Percentiles rank a stretch among this genome's conserved stretches.
These are phyloP conservation scores for Noctua janthe DNA, from an alignment of 2,888 invertebrate genomes.

Conservation along the genomic window DNA sequence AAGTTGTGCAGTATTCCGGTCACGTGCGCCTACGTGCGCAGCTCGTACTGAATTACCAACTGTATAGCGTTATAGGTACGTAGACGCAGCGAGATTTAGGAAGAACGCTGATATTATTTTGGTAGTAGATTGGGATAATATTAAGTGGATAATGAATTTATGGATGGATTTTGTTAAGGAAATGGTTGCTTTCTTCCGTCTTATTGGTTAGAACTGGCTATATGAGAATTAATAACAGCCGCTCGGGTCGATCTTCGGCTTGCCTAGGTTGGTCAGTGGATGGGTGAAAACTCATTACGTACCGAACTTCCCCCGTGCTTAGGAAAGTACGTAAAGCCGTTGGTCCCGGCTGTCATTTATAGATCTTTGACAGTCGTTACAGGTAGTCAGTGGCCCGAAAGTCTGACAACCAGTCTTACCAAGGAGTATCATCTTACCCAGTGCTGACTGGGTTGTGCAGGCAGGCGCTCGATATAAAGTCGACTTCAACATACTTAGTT, in stretches of 20 bases:
- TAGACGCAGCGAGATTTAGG: slow-evolving; percentile 53
- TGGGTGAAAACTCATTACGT: not conserved
- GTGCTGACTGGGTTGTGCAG: not conserved
- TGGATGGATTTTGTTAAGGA: slow-evolving; percentile 5
- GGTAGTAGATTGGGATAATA: slow-evolving; percentile 45
- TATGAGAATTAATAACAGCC: not conserved
- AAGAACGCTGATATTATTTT: slow-evolving; percentile 58
- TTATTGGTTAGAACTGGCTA: not conserved
- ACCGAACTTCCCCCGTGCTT: not conserved
- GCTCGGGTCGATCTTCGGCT: not conserved
- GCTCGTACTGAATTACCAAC: slow-evolving; percentile 63
- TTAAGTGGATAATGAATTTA: slow-evolving; percentile 43
- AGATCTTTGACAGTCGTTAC: not conserved
- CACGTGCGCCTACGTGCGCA: slow-evolving; percentile 70
- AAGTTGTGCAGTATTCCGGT: slow-evolving; percentile 66
- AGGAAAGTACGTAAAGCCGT: not conserved
- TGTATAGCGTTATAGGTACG: slow-evolving; percentile 44
- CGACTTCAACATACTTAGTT: not conserved
- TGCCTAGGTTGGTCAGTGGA: not conserved
- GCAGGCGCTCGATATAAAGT: not conserved
- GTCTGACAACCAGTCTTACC: not conserved
- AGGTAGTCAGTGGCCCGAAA: not conserved
- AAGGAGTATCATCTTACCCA: not conserved
- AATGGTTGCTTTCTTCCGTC: not conserved
- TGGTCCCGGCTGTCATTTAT: not conserved